These are phyloP conservation scores for Carassius carassius DNA, from an alignment of 2,113 vertebrate species.

Conservation along the genomic window DNA sequence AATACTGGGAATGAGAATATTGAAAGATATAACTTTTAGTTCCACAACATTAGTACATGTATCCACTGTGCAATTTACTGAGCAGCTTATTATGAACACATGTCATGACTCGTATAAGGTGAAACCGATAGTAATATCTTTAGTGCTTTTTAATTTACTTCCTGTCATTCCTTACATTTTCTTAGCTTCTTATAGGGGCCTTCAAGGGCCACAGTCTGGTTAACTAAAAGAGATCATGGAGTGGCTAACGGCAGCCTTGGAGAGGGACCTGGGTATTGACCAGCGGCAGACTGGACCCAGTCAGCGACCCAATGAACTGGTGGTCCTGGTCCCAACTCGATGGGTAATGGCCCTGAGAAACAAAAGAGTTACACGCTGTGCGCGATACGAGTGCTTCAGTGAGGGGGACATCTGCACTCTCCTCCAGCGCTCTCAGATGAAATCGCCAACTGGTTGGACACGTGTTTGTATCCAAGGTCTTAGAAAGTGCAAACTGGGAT, in stretches of 20 bases:
- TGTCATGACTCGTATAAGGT: not conserved
- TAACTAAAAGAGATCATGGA: constrained; percentile 75
- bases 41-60: not conserved
- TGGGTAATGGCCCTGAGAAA: constrained; percentile 87
- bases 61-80: not conserved
- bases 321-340: constrained; percentile 83
- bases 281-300: constrained; percentile 79
- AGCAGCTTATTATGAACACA: not conserved
- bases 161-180: not conserved
- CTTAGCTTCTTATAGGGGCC: constrained; percentile 55
- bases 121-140: constrained; percentile 10
- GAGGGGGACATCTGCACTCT: constrained; percentile 84
- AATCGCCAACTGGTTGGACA: constrained; percentile 87
- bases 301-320: constrained; percentile 76
- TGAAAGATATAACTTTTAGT: no score
- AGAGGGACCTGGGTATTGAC: constrained; percentile 87
- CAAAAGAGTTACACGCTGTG: constrained; percentile 74
- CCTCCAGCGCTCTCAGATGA: constrained; percentile 87
- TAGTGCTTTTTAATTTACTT: constrained; percentile 9
- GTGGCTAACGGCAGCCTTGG: constrained; percentile 77
- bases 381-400: constrained; percentile 80
- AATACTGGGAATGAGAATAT: no score
- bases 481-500: constrained; percentile 81
- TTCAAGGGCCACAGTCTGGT: constrained; percentile 49
- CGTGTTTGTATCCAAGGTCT: constrained; percentile 90